Conservation (phyloP, 1,140 invertebrate species). For the Dreissena polymorpha region DNA sequence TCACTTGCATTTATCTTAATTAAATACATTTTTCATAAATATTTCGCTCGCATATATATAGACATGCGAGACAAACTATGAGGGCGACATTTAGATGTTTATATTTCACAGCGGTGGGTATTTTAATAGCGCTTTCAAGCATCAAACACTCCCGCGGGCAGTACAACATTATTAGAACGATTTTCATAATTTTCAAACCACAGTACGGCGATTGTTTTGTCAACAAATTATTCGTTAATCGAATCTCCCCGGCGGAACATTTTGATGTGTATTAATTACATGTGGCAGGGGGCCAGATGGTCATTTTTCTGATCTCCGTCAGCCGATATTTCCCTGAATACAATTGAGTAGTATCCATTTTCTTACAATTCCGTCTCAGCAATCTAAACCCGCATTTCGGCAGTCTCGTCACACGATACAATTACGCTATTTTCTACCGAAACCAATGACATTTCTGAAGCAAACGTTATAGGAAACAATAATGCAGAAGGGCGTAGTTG, state of each 20-base stretch:
- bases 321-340: no score
- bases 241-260: background rate
- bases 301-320: background rate
- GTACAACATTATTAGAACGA: background rate
- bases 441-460: no score
- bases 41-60: background rate
- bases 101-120: no score
- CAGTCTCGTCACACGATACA: no score
- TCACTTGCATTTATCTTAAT: background rate
- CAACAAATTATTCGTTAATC: constrained; percentile 9
- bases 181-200: background rate
- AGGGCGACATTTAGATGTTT: background rate
- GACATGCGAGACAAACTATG: background rate
- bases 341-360: no score
- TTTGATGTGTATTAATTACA: constrained; percentile 2
- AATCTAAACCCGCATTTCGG: no score
- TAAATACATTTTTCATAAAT: background rate
- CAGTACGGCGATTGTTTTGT: constrained; percentile 2
- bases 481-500: no score
- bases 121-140: no score
- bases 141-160: background rate
- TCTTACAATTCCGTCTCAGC: no score
- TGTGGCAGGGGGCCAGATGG: background rate
- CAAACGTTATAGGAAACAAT: no score
- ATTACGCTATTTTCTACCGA: no score